These are phyloP conservation scores for Albula goreensis DNA, from an alignment of 2,113 vertebrate genomes.

Conservation along the genomic window DNA sequence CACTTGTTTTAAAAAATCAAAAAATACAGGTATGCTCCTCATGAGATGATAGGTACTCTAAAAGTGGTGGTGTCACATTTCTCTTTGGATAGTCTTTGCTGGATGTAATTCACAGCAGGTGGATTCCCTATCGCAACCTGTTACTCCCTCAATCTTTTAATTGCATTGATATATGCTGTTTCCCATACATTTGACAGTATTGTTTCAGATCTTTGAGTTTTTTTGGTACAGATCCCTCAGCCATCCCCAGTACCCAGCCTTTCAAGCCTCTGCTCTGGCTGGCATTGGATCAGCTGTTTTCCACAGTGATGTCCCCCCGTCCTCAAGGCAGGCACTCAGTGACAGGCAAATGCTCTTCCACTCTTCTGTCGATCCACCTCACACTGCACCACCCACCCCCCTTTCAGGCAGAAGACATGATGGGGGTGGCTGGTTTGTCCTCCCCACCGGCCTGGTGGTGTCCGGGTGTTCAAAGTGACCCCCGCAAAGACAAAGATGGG, in stretches of 20 bases:
- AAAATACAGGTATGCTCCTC: no score
- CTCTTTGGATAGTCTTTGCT: not conserved
- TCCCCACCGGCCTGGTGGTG: slow-evolving; percentile 12
- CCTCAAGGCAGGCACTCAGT: not conserved
- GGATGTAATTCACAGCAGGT: not conserved
- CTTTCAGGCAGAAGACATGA: not conserved
- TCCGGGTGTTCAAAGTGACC: slow-evolving; percentile 21
- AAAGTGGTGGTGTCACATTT: no score
- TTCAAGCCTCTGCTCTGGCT: not conserved
- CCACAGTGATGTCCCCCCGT: not conserved
- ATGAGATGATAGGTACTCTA: no score
- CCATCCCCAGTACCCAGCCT: not conserved
- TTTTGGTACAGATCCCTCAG: not conserved
- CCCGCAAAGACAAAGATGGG: not conserved
- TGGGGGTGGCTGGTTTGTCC: slow-evolving; percentile 10
- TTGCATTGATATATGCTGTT: no score
- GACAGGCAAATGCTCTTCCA: not conserved
- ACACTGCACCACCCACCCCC: not conserved
- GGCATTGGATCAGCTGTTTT: not conserved
- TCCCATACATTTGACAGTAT: no score
- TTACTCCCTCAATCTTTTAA: not conserved
- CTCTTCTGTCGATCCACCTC: not conserved
- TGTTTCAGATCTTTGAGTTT: not conserved
- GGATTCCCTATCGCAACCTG: not conserved
- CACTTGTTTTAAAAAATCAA: no score